Evolutionary conservation across 2,888 invertebrate species (phyloP).

Genomic region (Erannis defoliaria): DNA sequence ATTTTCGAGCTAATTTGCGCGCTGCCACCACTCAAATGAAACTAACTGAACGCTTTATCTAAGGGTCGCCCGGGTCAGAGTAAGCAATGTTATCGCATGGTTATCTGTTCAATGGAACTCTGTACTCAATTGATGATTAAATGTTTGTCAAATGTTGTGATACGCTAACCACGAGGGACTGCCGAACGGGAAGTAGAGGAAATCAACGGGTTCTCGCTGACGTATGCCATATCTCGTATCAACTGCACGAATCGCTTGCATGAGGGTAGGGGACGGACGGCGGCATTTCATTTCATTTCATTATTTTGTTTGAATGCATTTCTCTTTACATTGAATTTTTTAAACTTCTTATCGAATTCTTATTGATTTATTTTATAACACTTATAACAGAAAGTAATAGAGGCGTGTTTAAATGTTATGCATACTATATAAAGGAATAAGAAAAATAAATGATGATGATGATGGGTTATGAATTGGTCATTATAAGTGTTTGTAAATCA

Average conservation of each 20-base stretch:
- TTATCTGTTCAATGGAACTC: conserved; percentile 67
- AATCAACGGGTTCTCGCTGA: conserved; percentile 36
- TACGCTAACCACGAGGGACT: conserved; percentile 39
- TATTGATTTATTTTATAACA: too few species aligned
- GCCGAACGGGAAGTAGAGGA: conserved; percentile 38
- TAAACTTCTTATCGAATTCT: too few species aligned
- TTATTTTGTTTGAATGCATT: neutral
- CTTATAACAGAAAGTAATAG: too few species aligned
- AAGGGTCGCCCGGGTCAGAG: conserved; percentile 73
- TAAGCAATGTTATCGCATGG: conserved; percentile 74
- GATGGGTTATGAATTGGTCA: too few species aligned
- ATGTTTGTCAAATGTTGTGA: conserved; percentile 45
- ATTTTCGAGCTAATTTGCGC: conserved; percentile 52
- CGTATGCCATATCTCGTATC: conserved; percentile 3
- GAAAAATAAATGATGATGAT: too few species aligned
- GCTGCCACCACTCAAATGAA: conserved; percentile 68
- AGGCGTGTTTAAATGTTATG: too few species aligned
- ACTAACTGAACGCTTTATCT: conserved; percentile 54
- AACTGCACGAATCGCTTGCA: neutral
- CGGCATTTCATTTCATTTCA: too few species aligned
- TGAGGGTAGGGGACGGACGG: conserved; percentile 20
- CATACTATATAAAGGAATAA: too few species aligned
- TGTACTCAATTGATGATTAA: conserved; percentile 30
- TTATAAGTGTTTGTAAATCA: too few species aligned
- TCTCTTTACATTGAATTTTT: too few species aligned